phyloP scores from a whole-genome alignment of 2,888 invertebrate species.

The Nycteola revayana region DNA sequence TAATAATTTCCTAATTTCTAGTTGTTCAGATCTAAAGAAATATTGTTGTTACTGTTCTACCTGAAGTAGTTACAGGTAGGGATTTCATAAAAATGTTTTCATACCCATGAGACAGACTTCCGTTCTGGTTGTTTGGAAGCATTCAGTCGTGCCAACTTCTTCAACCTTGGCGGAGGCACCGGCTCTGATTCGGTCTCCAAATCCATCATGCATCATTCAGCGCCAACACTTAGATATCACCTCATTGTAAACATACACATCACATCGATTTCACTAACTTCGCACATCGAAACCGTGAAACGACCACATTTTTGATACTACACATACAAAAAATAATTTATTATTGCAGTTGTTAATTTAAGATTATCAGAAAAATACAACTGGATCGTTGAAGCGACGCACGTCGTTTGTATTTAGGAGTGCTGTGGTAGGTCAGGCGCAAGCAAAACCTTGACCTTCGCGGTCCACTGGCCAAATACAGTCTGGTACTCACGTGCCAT shows the following conservation, averaged over 20 bases:
- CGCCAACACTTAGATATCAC: slow-evolving; percentile 24
- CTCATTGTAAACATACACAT: slow-evolving; percentile 33
- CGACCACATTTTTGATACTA: slow-evolving; percentile 34
- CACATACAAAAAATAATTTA: slow-evolving; percentile 7
- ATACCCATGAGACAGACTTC: slow-evolving; percentile 72
- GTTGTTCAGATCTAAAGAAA: too few species aligned
- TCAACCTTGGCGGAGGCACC: slow-evolving; percentile 71
- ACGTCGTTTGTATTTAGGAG: slow-evolving; percentile 30
- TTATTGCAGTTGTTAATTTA: slow-evolving; percentile 9
- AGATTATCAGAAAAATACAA: slow-evolving; percentile 22
- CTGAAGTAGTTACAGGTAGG: too few species aligned
- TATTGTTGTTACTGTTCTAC: too few species aligned
- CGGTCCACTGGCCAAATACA: slow-evolving; percentile 67
- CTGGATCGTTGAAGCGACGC: slow-evolving; percentile 31
- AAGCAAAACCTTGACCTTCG: slow-evolving; percentile 73
- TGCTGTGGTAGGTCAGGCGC: slow-evolving; percentile 50
- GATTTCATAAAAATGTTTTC: too few species aligned
- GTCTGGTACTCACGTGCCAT: slow-evolving; percentile 52
- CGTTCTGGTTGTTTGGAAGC: slow-evolving; percentile 55
- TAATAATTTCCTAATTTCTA: too few species aligned
- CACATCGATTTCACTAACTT: slow-evolving; percentile 61
- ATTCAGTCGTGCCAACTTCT: slow-evolving; percentile 67
- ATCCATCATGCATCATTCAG: slow-evolving; percentile 47
- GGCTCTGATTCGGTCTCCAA: slow-evolving; percentile 43
- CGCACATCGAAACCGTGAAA: slow-evolving; percentile 59